Base-by-base conservation (phyloP, 2,888 invertebrate genomes). In the Agonopterix arenella region DNA sequence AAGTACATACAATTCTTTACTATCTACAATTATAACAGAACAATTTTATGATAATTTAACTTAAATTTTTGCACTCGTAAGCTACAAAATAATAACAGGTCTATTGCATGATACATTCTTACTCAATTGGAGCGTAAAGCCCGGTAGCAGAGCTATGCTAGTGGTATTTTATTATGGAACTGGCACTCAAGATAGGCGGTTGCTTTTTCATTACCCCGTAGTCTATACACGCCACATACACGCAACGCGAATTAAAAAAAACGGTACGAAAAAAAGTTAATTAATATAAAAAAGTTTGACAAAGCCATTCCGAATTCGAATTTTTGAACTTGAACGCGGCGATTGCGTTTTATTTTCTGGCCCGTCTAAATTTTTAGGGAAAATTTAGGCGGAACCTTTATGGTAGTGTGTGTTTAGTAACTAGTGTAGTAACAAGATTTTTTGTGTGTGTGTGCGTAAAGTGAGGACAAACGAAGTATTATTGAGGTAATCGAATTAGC, bases 401-500 rank as follows among this genome's bases (percentile, higher is more conserved):
- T 8, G 11, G 7, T 11, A 13, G 11, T 11, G 43, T 43, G 43
- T 43, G 43, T 43, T 40, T 40, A 40, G 40, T 11, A 8, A 11
- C 11, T 43, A 3, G 13, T 11, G 11, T 11, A 43, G 8, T 13
- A 43, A 9, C 9, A n/a, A 10, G 16, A 8, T 28, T 11, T n/a
- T 54, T 55, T 58, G 51, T 60, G 49, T 42, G 61, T 61, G 64
- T 68, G 61, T 61, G 66, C 61, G 63, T 66, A 66, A 61, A 60
- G 66, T 64, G 70, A 69, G 64, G 66, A 66, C 66, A 64, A 61
- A 52, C 58, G 54, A 61, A 54, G 67, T 74, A 72, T 74, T 82
- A 79, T 68, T 70, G 64, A 58, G 61, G 70, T 88, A 88, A 88
- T 88, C 73, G 74, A 84, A 85, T 88, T 88, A 88, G 74, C 54